Percentiles rank a stretch among this genome's conserved stretches.
Evolutionary conservation across 2,797 vertebrate genomes (phyloP).

Genomic region (Vultur gryphus): DNA sequence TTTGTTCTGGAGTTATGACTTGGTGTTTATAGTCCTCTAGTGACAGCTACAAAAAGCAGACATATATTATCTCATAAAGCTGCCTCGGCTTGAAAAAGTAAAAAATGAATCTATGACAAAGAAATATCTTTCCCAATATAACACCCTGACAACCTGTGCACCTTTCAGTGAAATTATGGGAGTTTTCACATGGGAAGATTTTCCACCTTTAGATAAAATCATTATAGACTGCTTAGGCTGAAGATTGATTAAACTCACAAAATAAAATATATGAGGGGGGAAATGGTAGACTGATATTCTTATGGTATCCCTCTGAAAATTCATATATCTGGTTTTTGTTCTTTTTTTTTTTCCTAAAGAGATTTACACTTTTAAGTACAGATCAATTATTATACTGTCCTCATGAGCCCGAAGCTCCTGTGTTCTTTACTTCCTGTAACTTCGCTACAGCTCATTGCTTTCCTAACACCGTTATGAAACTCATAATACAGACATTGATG

Average conservation of each 20-base stretch:
- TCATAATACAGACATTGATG: neutral
- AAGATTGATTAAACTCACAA: neutral
- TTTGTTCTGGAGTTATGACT: neutral
- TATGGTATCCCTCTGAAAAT: neutral
- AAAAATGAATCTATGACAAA: neutral
- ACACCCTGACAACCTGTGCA: neutral
- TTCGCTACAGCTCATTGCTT: neutral
- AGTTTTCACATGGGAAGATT: neutral
- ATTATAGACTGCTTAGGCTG: neutral
- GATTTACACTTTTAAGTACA: neutral
- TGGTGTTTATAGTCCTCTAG: neutral
- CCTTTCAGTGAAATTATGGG: neutral
- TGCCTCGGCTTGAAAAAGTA: neutral
- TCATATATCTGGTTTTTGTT: neutral
- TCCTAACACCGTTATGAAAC: neutral
- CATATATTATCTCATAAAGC: slow-evolving; percentile 1
- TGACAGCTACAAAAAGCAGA: neutral
- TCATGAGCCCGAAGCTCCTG: neutral
- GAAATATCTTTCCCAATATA: neutral
- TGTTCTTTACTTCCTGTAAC: neutral
- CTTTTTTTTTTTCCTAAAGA: neutral
- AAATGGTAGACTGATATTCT: neutral
- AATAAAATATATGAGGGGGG: neutral
- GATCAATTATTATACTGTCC: neutral
- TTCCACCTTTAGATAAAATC: neutral